phyloP scores from a whole-genome alignment of 2,888 invertebrate species.

The Drosophila glabriapex region DNA sequence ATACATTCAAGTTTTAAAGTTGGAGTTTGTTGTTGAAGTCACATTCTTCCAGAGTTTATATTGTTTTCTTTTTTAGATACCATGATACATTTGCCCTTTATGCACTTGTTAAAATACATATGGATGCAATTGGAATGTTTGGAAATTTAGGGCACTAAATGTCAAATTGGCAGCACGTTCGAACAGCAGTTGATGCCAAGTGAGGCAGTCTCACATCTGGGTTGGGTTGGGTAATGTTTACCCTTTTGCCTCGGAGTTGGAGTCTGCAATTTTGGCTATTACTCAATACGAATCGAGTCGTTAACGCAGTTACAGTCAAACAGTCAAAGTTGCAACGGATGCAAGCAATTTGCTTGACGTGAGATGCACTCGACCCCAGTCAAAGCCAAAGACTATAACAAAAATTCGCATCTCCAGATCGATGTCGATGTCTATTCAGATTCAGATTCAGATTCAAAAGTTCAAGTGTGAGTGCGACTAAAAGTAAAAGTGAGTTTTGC shows the following conservation, averaged over 20 bases:
- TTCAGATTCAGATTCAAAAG: conserved; percentile 11
- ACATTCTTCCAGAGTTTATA: too few species aligned
- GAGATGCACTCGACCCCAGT: conserved; percentile 52
- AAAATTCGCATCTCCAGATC: conserved; percentile 5
- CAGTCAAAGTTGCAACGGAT: conserved; percentile 54
- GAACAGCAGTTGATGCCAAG: conserved; percentile 24
- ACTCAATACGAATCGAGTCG: conserved; percentile 13
- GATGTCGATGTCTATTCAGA: conserved; percentile 6
- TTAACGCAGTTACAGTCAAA: conserved; percentile 8
- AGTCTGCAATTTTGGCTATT: conserved; percentile 30
- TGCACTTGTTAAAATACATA: neutral
- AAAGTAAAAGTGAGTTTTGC: conserved; percentile 62
- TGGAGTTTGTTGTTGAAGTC: too few species aligned
- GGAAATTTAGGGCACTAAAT: conserved; percentile 32
- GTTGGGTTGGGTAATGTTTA: conserved; percentile 40
- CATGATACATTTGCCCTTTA: neutral
- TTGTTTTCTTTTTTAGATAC: neutral
- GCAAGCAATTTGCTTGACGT: conserved; percentile 64
- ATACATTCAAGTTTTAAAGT: too few species aligned
- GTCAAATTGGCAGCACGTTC: conserved; percentile 40
- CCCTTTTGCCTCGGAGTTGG: conserved; percentile 24
- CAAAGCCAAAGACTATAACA: conserved; percentile 3
- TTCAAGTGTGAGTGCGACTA: conserved; percentile 24
- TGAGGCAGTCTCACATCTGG: conserved; percentile 19
- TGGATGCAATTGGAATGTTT: neutral